Base-by-base conservation (phyloP, 2,797 vertebrate species). In the Corythornis leucogaster region DNA sequence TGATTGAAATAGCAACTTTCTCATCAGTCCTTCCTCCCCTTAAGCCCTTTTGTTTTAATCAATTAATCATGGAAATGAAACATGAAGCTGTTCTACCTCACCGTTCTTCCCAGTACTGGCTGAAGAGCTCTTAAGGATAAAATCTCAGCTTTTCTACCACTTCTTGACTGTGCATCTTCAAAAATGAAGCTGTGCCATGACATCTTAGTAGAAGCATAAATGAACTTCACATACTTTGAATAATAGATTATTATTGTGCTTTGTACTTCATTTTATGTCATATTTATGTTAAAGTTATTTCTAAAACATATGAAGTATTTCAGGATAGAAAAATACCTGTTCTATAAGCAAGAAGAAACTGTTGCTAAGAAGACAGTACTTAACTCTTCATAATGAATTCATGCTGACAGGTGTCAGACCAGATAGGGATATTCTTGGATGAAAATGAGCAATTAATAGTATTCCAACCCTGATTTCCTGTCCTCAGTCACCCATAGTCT, bases 401-500 rank as follows among this genome's bases (percentile, higher is more conserved):
- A 11, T 31, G 16, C 61, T 80, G 64, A 85, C 4, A 64, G 54
- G 43, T 3, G 0, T 46, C 73, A 83, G 62, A 78, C 6, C 12
- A 79, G 21, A 51, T 50, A 64, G 57, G 50, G 77, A 13, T 92
- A 71, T 64, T 89, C 58, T 51, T 51, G 24, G 58, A 78, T 71
- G 25, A 89, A 91, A 92, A 80, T 26, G 46, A 80, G 30, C 22
- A 83, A 48, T 85, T 92, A 80, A 43, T 83, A 84, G 64, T 31
- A 59, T 38, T 70, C 45, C 40, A 81, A 67, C 51, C 58, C 33
- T 55, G 31, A 70, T 84, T 90, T 79, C 50, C 35, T 82, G 48
- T 88, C 33, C 53, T 91, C 15, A 19, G 12, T 93, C 66, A 79
- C 53, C 51, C 18, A 4, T 38, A 51, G 43, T 92, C 66, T 87